These are phyloP conservation scores for Xanthorhoe designata DNA, from an alignment of 2,888 invertebrate genomes.

Conservation along the genomic window DNA sequence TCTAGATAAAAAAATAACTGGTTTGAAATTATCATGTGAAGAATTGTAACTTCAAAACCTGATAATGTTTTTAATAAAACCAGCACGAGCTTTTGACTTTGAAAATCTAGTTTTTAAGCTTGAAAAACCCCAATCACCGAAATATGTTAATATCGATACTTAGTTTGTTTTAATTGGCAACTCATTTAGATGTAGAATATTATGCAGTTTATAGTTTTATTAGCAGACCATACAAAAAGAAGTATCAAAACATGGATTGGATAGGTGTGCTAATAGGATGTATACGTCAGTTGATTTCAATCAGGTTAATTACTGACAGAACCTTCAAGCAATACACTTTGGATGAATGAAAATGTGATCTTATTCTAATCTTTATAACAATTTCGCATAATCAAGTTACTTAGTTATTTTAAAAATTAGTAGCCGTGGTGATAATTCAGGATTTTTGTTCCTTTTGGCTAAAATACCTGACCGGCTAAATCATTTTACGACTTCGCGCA, in stretches of 20 bases:
- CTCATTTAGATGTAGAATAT: too few species aligned
- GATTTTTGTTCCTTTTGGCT: not conserved
- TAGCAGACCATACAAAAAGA: too few species aligned
- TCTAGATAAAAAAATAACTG: constrained; percentile 19
- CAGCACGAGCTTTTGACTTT: not conserved
- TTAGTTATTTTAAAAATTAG: not conserved
- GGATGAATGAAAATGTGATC: not conserved
- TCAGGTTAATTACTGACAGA: constrained; percentile 24
- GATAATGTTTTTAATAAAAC: not conserved
- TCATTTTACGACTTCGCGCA: not conserved
- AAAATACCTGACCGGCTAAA: not conserved
- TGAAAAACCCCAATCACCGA: not conserved
- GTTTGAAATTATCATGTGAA: constrained; percentile 4
- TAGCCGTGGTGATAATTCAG: not conserved
- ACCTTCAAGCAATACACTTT: constrained; percentile 21
- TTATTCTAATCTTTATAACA: too few species aligned
- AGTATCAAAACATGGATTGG: not conserved
- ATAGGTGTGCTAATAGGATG: not conserved
- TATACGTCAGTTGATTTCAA: constrained; percentile 7
- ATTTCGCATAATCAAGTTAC: not conserved
- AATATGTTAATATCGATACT: not conserved
- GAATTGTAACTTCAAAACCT: not conserved
- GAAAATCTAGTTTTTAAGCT: not conserved
- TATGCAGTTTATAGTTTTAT: not conserved
- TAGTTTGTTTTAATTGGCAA: not conserved